Percentiles rank a stretch among this genome's conserved stretches.
These are phyloP conservation scores for Prionailurus viverrinus DNA, from an alignment of 2,113 vertebrate genomes.

Conservation along the genomic window DNA sequence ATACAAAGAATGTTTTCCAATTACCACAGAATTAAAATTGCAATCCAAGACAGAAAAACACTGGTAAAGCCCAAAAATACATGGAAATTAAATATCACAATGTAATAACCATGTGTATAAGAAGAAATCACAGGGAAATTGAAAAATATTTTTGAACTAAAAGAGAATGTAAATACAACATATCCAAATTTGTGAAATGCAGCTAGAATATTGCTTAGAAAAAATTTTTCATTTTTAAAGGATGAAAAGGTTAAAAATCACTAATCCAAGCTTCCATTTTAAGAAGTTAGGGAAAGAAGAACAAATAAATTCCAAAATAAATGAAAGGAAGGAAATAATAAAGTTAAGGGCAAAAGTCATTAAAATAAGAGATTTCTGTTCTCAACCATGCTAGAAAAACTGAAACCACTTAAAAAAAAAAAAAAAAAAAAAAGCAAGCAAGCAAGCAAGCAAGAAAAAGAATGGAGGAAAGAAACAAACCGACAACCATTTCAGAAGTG, in stretches of 20 bases:
- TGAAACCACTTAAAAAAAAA: neutral
- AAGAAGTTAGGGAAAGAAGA: neutral
- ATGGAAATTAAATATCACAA: neutral
- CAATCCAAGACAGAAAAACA: neutral
- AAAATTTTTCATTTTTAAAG: neutral
- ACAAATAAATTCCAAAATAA: neutral
- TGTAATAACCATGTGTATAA: neutral
- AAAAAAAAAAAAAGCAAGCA: neutral
- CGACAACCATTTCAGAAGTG: neutral
- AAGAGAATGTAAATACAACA: neutral
- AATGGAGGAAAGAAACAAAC: neutral
- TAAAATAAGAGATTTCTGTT: conserved; percentile 11
- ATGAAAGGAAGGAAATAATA: neutral
- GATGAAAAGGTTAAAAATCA: neutral
- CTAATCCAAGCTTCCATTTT: neutral
- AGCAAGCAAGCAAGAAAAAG: neutral
- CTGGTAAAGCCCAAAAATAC: neutral
- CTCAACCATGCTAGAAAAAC: neutral
- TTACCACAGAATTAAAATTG: neutral
- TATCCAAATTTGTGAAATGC: neutral
- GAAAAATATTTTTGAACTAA: neutral
- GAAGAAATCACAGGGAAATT: neutral
- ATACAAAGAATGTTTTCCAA: neutral
- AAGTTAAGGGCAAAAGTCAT: neutral
- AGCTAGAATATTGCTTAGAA: neutral